Evolutionary conservation across 2,888 invertebrate species (phyloP).

Genomic region (Morpho deidamia): DNA sequence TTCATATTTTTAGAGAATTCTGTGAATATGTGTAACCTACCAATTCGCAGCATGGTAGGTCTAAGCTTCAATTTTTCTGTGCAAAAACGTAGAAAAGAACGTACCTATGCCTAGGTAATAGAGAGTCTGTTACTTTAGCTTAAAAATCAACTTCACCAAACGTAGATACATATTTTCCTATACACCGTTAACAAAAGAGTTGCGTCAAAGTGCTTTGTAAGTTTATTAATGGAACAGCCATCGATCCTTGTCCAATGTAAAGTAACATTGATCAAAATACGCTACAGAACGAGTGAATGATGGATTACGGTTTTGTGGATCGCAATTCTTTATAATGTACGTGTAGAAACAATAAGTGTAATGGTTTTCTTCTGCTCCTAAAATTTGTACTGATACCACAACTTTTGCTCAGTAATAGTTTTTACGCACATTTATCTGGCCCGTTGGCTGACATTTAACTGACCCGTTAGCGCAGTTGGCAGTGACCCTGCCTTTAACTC

Average conservation of each 20-base stretch:
- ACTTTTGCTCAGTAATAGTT: not conserved
- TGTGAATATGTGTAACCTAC: too few species aligned
- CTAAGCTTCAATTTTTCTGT: too few species aligned
- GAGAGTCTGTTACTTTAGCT: not conserved
- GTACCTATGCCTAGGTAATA: too few species aligned
- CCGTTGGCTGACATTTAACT: too few species aligned
- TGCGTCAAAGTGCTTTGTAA: conserved; percentile 26
- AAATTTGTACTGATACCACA: conserved; percentile 2
- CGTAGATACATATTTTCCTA: not conserved
- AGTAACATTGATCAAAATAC: conserved; percentile 43
- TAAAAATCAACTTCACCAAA: not conserved
- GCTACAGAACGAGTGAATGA: conserved; percentile 32
- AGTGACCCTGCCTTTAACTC: too few species aligned
- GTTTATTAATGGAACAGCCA: conserved; percentile 28
- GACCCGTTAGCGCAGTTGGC: too few species aligned
- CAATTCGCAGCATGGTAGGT: too few species aligned
- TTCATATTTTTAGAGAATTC: too few species aligned
- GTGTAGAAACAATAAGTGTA: conserved; percentile 10
- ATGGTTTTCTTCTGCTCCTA: not conserved
- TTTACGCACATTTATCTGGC: too few species aligned
- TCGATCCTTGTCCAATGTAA: conserved; percentile 43
- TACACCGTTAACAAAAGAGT: conserved; percentile 15
- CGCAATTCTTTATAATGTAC: conserved; percentile 20
- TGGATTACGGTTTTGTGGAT: conserved; percentile 38
- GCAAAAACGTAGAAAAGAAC: too few species aligned